These are phyloP conservation scores for Pelagia noctiluca DNA, from an alignment of 30 jellyfish, hydroid and myxozoan species.

Conservation along the genomic window DNA sequence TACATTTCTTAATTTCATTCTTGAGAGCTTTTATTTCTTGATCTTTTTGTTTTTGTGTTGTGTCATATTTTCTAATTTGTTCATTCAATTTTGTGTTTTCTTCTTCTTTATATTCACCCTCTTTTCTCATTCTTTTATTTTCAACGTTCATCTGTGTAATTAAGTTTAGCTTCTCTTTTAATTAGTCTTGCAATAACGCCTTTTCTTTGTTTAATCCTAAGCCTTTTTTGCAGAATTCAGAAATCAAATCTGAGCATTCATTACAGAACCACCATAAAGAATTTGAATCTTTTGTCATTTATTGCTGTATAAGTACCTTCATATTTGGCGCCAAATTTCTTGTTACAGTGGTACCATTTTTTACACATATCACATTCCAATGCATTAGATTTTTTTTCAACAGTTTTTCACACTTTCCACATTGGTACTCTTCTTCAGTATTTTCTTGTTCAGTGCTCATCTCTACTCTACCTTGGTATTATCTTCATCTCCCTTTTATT, in stretches of 20 bases:
- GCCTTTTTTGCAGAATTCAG: background rate
- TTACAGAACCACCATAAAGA: slow-evolving; percentile 9
- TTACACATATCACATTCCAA: slow-evolving; percentile 4
- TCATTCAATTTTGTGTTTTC: slow-evolving; percentile 10
- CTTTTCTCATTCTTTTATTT: background rate
- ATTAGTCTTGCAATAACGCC: background rate
- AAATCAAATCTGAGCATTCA: background rate
- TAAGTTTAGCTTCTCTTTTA: background rate
- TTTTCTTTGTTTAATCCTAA: background rate
- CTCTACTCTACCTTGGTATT: too few species aligned
- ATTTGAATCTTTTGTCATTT: background rate
- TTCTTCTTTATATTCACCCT: background rate
- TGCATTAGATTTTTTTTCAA: slow-evolving; percentile 12
- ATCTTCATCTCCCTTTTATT: too few species aligned
- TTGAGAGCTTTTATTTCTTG: background rate
- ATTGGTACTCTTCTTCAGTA: too few species aligned
- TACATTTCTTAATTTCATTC: background rate
- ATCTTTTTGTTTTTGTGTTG: too few species aligned
- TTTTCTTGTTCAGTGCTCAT: too few species aligned
- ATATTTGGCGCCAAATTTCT: background rate
- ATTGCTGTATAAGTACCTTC: background rate
- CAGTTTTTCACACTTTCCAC: slow-evolving; percentile 7
- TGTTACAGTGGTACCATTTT: slow-evolving; percentile 19
- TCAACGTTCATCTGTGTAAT: slow-evolving; percentile 7
- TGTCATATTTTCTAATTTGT: background rate